These are phyloP conservation scores for Acanthochromis polyacanthus DNA, from an alignment of 2,113 vertebrate genomes.

Conservation along the genomic window DNA sequence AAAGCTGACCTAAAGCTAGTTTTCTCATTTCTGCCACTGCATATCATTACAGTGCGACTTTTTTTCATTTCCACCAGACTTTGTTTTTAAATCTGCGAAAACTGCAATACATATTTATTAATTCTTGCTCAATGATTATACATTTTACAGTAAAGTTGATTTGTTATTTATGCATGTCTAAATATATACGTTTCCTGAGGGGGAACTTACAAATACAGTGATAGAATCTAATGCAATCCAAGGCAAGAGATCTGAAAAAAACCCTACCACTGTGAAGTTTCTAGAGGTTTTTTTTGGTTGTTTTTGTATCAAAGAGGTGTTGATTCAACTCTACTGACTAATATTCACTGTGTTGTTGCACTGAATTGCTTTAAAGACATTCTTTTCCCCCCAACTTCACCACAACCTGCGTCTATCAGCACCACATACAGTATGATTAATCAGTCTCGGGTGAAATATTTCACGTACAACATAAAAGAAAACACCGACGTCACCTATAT, in stretches of 20 bases:
- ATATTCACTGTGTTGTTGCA: background rate
- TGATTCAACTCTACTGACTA: background rate
- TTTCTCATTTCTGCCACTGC: background rate
- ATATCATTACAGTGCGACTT: background rate
- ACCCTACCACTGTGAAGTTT: background rate
- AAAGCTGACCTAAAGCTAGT: background rate
- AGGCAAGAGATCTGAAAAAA: background rate
- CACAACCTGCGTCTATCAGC: background rate
- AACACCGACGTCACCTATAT: slow-evolving; percentile 31
- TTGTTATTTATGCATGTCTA: too few relatives aligned
- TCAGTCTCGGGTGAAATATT: background rate
- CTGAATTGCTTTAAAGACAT: background rate
- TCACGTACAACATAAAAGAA: slow-evolving; percentile 12
- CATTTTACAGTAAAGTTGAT: too few relatives aligned
- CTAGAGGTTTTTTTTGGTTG: background rate
- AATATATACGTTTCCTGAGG: background rate
- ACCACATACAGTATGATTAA: background rate
- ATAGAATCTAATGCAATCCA: slow-evolving; percentile 20
- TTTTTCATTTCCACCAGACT: background rate
- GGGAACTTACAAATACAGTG: background rate
- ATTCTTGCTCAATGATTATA: too few relatives aligned
- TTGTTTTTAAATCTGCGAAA: background rate
- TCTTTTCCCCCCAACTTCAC: background rate
- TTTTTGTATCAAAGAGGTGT: slow-evolving; percentile 28
- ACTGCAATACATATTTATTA: background rate